Evolutionary conservation across 2,113 vertebrate genomes (phyloP).

Genomic region (Sterna hirundo): DNA sequence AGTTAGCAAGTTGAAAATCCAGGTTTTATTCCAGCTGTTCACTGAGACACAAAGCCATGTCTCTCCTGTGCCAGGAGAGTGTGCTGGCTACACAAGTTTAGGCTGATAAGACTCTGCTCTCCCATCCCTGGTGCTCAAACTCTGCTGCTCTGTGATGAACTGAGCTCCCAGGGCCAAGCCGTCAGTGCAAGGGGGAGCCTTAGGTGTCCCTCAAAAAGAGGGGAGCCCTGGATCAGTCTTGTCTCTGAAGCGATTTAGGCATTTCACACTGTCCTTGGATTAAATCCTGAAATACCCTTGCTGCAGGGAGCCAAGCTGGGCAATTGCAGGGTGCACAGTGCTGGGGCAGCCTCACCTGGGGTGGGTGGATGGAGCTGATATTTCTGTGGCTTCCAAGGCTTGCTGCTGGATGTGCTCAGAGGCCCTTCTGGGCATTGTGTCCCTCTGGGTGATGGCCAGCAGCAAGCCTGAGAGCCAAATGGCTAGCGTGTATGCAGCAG

Average conservation of each 20-base stretch:
- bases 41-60: not conserved
- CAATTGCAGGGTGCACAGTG: rapidly evolving
- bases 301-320: not conserved
- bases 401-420: not conserved
- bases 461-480: not conserved
- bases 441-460: not conserved
- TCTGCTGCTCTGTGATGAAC: not conserved
- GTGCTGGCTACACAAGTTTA: slow-evolving; percentile 42
- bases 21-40: not conserved
- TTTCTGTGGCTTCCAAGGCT: not conserved
- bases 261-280: not conserved
- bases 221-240: not conserved
- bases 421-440: not conserved
- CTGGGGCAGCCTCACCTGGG: not conserved
- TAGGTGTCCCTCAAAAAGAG: not conserved
- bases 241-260: not conserved
- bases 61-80: slow-evolving; percentile 35
- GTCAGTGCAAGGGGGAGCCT: not conserved
- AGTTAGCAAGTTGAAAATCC: not conserved
- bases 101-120: not conserved
- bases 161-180: not conserved
- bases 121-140: not conserved
- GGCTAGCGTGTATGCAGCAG: not conserved
- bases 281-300: not conserved
- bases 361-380: not conserved